Conservation (phyloP, 2,888 invertebrate genomes). For the Anoplius nigerrimus region DNA sequence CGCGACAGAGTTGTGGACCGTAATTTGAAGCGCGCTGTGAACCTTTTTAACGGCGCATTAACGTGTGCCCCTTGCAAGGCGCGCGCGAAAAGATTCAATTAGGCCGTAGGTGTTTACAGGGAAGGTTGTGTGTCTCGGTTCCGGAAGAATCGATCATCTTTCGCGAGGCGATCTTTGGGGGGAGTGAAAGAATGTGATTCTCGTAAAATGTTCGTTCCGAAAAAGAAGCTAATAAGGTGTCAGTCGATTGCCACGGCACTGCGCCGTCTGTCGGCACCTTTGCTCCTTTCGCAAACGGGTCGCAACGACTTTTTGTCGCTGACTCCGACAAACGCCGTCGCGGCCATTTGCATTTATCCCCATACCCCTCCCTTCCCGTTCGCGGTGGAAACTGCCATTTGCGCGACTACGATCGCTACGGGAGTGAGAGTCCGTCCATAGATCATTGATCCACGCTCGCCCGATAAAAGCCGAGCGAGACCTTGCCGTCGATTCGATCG, state of each 20-base stretch:
- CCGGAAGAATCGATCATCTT: no score
- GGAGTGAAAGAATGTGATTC: no score
- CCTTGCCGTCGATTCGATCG: conserved; percentile 28
- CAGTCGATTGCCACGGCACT: not conserved
- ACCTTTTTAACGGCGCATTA: no score
- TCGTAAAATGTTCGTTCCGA: not conserved
- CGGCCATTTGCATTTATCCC: conserved; percentile 22
- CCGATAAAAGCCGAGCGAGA: conserved; percentile 21
- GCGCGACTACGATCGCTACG: conserved; percentile 13
- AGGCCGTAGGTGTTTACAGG: no score
- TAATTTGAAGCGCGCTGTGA: no score
- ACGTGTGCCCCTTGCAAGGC: no score
- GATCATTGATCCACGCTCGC: conserved; percentile 25
- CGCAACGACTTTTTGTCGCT: conserved; percentile 9
- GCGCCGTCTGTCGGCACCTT: conserved; percentile 11
- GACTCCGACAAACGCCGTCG: conserved; percentile 2
- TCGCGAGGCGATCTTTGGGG: no score
- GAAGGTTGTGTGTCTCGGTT: no score
- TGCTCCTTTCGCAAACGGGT: conserved; percentile 23
- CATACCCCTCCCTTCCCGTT: no score
- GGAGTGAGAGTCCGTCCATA: not conserved
- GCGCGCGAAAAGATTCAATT: no score
- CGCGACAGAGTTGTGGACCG: no score
- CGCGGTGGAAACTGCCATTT: no score
- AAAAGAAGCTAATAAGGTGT: not conserved